Percentiles rank a stretch among this genome's conserved stretches.
Conservation (phyloP, 1,140 invertebrate species). For the Drusus annulatus region DNA sequence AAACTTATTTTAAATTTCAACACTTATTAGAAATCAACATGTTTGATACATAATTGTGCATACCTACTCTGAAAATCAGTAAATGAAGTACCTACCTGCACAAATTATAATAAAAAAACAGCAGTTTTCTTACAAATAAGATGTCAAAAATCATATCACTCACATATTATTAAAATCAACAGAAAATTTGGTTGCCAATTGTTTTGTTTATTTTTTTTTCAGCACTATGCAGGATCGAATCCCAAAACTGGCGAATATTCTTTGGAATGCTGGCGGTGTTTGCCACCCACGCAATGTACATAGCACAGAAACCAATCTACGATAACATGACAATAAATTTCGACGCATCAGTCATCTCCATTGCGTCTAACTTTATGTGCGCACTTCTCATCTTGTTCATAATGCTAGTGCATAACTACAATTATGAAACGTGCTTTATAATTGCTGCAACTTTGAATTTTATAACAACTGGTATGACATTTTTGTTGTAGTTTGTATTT, state of each 20-base stretch:
- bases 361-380: slow-evolving; percentile 64
- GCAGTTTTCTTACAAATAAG: too few relatives aligned
- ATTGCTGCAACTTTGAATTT: slow-evolving; percentile 64
- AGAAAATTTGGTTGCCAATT: too few relatives aligned
- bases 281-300: slow-evolving; percentile 62
- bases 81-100: too few relatives aligned
- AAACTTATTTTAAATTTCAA: too few relatives aligned
- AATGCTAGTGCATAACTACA: slow-evolving; percentile 64
- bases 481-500: slow-evolving; percentile 25
- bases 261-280: slow-evolving; percentile 67
- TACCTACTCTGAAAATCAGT: too few relatives aligned
- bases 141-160: too few relatives aligned
- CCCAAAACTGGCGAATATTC: slow-evolving; percentile 61
- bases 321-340: slow-evolving; percentile 67
- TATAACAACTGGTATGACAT: slow-evolving; percentile 61
- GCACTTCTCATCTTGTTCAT: slow-evolving; percentile 63
- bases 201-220: too few relatives aligned
- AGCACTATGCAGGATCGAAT: background rate
- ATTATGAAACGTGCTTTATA: slow-evolving; percentile 65
- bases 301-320: slow-evolving; percentile 65
- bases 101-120: too few relatives aligned
- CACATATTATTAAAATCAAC: too few relatives aligned
- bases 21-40: too few relatives aligned
- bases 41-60: too few relatives aligned
- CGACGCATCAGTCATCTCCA: slow-evolving; percentile 65